Evolutionary conservation across 2,797 vertebrate genomes (phyloP).

Genomic region (Anguilla pacifica): DNA sequence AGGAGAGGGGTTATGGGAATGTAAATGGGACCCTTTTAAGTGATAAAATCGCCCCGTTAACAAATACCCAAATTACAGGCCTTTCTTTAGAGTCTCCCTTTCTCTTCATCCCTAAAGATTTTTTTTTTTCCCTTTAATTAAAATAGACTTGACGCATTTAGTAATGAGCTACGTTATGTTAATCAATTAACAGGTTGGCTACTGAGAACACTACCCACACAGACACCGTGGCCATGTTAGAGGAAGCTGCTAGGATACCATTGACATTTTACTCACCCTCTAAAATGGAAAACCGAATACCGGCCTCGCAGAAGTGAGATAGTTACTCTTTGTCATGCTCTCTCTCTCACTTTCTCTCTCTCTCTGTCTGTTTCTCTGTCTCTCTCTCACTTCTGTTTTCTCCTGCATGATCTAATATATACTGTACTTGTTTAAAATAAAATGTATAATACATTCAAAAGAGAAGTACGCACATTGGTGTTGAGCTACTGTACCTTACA

Average conservation of each 20-base stretch:
- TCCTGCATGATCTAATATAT: no score
- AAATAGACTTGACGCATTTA: conserved; percentile 7
- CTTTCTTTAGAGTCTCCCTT: conserved; percentile 5
- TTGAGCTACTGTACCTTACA: no score
- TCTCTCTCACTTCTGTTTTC: not conserved
- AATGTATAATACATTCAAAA: no score
- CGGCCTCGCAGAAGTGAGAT: not conserved
- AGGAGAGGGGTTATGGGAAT: conserved; percentile 19
- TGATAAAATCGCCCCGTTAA: conserved; percentile 18
- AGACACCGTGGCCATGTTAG: not conserved
- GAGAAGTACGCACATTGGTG: no score
- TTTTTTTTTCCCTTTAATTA: not conserved
- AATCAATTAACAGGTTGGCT: conserved; percentile 4
- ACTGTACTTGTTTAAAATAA: no score
- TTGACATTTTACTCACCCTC: not conserved
- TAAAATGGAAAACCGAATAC: not conserved
- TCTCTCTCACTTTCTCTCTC: not conserved
- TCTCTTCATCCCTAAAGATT: not conserved
- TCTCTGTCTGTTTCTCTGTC: not conserved
- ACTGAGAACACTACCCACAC: not conserved
- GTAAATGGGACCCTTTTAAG: conserved; percentile 28
- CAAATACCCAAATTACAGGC: conserved; percentile 4
- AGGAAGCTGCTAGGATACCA: not conserved
- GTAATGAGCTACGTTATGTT: conserved; percentile 5
- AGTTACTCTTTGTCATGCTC: not conserved